phyloP scores from a whole-genome alignment of 2,888 invertebrate genomes.

The Thecophora atra region DNA sequence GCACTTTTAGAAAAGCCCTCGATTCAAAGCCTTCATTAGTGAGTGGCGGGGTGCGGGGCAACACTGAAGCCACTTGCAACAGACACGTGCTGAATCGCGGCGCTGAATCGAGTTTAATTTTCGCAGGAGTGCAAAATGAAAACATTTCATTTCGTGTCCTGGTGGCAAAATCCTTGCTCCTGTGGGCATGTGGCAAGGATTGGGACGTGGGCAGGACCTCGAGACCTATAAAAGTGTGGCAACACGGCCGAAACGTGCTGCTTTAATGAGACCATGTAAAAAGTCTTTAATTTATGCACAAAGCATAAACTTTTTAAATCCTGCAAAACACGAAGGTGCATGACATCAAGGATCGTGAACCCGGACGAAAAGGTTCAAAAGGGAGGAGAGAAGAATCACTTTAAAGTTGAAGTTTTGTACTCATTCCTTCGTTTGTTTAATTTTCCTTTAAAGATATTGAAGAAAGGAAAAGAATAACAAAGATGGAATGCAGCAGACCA shows the following conservation, averaged over 20 bases:
- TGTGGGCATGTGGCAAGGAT: background rate
- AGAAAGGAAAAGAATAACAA: too few relatives aligned
- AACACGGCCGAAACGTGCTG: constrained; percentile 17
- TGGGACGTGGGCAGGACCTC: background rate
- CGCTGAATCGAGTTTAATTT: background rate
- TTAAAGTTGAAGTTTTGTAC: too few relatives aligned
- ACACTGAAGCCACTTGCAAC: background rate
- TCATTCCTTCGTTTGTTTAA: too few relatives aligned
- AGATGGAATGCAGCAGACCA: too few relatives aligned
- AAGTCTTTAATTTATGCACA: constrained; percentile 10
- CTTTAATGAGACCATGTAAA: background rate
- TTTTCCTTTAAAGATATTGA: too few relatives aligned
- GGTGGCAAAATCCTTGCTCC: background rate
- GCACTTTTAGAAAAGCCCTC: too few relatives aligned
- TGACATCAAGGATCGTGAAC: background rate
- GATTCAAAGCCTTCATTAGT: too few relatives aligned
- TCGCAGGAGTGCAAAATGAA: constrained; percentile 6
- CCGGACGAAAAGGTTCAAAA: too few relatives aligned
- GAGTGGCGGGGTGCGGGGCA: too few relatives aligned
- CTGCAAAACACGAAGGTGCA: constrained; percentile 8
- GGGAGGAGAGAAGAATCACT: too few relatives aligned
- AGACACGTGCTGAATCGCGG: background rate
- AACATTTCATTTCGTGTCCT: background rate
- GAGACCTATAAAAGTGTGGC: background rate
- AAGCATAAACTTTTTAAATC: constrained; percentile 10